Conservation (phyloP, 2,113 vertebrate species). For the Paraplagusia blochii region DNA sequence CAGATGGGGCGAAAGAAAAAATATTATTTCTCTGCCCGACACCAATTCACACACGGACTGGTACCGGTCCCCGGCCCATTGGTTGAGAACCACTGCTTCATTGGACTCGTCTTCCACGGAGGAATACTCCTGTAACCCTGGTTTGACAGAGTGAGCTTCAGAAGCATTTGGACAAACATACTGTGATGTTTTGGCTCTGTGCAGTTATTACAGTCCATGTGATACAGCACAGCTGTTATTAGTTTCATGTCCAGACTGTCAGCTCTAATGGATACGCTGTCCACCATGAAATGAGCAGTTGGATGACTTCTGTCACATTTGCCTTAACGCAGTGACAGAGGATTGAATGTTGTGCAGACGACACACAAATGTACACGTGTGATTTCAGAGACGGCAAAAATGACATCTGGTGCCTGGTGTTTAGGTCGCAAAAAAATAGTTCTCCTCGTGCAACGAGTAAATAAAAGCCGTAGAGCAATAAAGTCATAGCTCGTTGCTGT, state of each 20-base stretch:
- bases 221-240: constrained; percentile 51
- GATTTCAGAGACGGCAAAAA: background rate
- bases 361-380: background rate
- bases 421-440: too few relatives aligned
- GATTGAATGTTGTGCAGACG: background rate
- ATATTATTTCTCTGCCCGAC: too few relatives aligned
- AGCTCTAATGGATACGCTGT: constrained; percentile 48
- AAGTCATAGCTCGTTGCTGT: too few relatives aligned
- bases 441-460: too few relatives aligned
- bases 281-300: constrained; percentile 37
- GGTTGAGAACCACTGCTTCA: too few relatives aligned
- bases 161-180: constrained; percentile 40
- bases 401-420: too few relatives aligned
- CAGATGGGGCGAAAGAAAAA: too few relatives aligned
- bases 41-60: too few relatives aligned
- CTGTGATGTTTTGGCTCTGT: constrained; percentile 50
- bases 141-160: constrained; percentile 45
- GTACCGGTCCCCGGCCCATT: too few relatives aligned
- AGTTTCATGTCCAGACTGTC: constrained; percentile 44
- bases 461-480: too few relatives aligned
- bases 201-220: constrained; percentile 51
- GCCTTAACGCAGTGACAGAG: constrained; percentile 14
- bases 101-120: constrained; percentile 46
- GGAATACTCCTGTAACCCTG: constrained; percentile 37
- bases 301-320: constrained; percentile 40